Evolutionary conservation across 2,888 invertebrate species (phyloP).

Genomic region (Ganaspis brasiliensis): DNA sequence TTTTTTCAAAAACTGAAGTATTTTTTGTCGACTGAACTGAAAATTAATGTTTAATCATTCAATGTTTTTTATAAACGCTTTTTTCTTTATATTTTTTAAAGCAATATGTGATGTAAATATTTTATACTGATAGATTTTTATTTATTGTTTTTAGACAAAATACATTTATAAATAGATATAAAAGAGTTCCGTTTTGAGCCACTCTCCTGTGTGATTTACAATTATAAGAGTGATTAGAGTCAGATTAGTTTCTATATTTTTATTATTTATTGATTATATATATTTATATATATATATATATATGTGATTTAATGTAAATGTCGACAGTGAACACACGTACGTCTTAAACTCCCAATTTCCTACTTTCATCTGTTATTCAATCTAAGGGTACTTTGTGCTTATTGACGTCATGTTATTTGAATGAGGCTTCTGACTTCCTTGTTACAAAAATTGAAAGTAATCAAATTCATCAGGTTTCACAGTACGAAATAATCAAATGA

Average conservation of each 20-base stretch:
- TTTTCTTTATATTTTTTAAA: too few relatives aligned
- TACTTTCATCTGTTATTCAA: conserved; percentile 18
- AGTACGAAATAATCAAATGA: too few relatives aligned
- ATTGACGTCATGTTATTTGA: conserved; percentile 14
- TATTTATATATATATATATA: too few relatives aligned
- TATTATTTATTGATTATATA: conserved; percentile 1
- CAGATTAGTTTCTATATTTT: background rate
- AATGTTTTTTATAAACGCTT: too few relatives aligned
- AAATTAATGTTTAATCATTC: too few relatives aligned
- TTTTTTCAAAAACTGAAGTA: too few relatives aligned
- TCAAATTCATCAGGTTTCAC: background rate
- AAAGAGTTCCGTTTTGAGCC: background rate
- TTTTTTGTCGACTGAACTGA: too few relatives aligned
- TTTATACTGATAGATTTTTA: too few relatives aligned
- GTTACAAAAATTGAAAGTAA: background rate
- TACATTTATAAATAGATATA: background rate
- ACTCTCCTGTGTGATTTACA: background rate
- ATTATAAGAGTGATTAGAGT: background rate
- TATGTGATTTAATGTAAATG: conserved; percentile 5
- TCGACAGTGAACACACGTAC: conserved; percentile 3
- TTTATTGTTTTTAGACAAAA: too few relatives aligned
- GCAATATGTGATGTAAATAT: too few relatives aligned
- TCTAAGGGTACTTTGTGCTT: conserved; percentile 10
- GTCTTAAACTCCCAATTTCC: conserved; percentile 15
- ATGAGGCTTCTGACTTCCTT: conserved; percentile 15